Evolutionary conservation across 1,140 invertebrate species (phyloP), one percentile per base, ranked within the genome.

Genomic region (Phenacoccus solenopsis): DNA sequence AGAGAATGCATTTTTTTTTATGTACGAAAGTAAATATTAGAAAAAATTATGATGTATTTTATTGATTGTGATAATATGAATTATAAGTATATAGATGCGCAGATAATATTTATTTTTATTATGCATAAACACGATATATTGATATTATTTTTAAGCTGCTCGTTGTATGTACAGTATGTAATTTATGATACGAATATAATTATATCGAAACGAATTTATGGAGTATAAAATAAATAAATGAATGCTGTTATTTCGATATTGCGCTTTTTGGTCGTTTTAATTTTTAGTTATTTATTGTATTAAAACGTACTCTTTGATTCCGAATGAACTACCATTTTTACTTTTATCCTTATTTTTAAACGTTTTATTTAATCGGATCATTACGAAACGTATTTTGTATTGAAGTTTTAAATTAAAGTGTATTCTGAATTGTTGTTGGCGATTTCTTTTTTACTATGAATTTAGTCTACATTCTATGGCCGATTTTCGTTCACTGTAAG

Each of bases 11-110:
- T n/a, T n/a, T n/a, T n/a, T n/a, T n/a, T n/a, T n/a, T 49, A 49
- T 20, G 10, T 64, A 64, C 22, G 25, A 20, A 24, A 27, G 21
- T 64, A 64, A 25, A 64, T 59, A 22, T 5, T 4, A 20, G 7
- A 20, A 10, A 10, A 25, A 64, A 64, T 24, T 64, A 64, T 64
- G 21, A 27, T 64, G 59, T 64, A 64, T 64, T 64, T 64, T 64
- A 64, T 64, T 64, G 59, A 64, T 64, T 64, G 59, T 64, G 59
- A 64, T 64, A 64, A 64, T 64, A 64, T 64, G 59, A 27, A 64
- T 25, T 64, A 24, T 64, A 64, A 64, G 59, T 24, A 24, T 25
- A 64, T 59, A 59, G 9, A 38, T 38, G 32, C n/a, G n/a, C 32
- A 38, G 32, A 10, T 38, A 10, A 38, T 38, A 38, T 38, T 38